Conservation (phyloP, 2,888 invertebrate species). For the Elysia crispata region DNA sequence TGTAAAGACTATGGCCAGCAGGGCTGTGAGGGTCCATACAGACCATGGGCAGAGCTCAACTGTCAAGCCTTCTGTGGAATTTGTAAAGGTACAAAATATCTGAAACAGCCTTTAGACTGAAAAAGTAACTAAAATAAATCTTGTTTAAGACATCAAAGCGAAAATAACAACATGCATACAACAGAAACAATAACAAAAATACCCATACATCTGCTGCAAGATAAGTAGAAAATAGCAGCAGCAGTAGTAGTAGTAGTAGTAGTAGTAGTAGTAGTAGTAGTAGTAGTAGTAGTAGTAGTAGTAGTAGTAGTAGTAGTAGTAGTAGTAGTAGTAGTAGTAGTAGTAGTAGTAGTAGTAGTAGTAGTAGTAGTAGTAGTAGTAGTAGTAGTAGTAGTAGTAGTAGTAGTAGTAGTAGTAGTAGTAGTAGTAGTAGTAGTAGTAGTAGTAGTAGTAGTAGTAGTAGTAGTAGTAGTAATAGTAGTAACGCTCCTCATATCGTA, state of each 20-base stretch:
- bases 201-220: not conserved
- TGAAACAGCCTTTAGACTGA: too few relatives aligned
- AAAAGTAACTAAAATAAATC: too few relatives aligned
- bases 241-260: constrained; percentile 41
- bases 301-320: constrained; percentile 43
- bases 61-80: constrained; percentile 48
- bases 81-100: constrained; percentile 31
- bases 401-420: constrained; percentile 44
- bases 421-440: constrained; percentile 2
- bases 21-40: constrained; percentile 46
- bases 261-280: constrained; percentile 52
- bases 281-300: constrained; percentile 52
- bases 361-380: constrained; percentile 29
- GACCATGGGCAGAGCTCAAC: constrained; percentile 53
- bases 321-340: constrained; percentile 52
- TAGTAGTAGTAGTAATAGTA: constrained; percentile 43
- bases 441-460: not conserved
- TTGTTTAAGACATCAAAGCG: too few relatives aligned
- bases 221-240: not conserved
- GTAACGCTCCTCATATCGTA: too few relatives aligned
- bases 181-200: not conserved
- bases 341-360: constrained; percentile 53
- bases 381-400: constrained; percentile 36
- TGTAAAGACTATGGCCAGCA: constrained; percentile 46
- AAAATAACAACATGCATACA: too few relatives aligned